A percentile compares a stretch with the other conserved stretches of the same genome.
phyloP scores from a whole-genome alignment of 1,140 invertebrate species.

The Lordiphosa collinella region DNA sequence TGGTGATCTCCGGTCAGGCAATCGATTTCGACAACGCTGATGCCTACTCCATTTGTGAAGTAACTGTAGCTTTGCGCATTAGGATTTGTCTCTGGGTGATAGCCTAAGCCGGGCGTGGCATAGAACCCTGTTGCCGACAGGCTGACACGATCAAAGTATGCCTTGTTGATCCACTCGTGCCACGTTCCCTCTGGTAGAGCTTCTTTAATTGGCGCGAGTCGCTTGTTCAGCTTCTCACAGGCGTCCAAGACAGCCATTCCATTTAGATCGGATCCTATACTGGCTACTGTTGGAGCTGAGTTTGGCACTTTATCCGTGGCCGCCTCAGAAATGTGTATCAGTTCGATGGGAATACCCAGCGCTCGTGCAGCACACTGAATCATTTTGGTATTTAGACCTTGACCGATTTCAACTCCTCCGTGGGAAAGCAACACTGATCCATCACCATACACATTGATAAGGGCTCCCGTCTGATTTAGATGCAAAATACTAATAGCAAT shows the following conservation, averaged over 20 bases:
- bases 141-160: slow-evolving; percentile 90
- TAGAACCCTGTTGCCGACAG: slow-evolving; percentile 94
- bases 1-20: slow-evolving; percentile 93
- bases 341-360: slow-evolving; percentile 86
- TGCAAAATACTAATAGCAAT: too few species aligned
- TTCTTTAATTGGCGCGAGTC: slow-evolving; percentile 88
- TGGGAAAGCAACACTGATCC: slow-evolving; percentile 94
- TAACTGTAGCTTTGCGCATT: slow-evolving; percentile 89
- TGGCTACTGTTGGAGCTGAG: slow-evolving; percentile 94
- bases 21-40: slow-evolving; percentile 92
- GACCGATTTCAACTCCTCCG: slow-evolving; percentile 97
- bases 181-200: slow-evolving; percentile 89
- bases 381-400: slow-evolving; percentile 97
- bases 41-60: slow-evolving; percentile 89
- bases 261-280: slow-evolving; percentile 94
- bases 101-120: slow-evolving; percentile 88
- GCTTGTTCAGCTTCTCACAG: slow-evolving; percentile 87
- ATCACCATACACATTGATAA: slow-evolving; percentile 94
- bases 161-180: slow-evolving; percentile 91
- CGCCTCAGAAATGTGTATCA: slow-evolving; percentile 94
- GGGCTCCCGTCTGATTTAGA: slow-evolving; percentile 94
- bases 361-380: slow-evolving; percentile 90
- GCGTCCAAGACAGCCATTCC: slow-evolving; percentile 96
- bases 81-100: slow-evolving; percentile 85
- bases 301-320: slow-evolving; percentile 97